These are phyloP conservation scores for Apamea sordens DNA, from an alignment of 2,888 invertebrate species.

Conservation along the genomic window DNA sequence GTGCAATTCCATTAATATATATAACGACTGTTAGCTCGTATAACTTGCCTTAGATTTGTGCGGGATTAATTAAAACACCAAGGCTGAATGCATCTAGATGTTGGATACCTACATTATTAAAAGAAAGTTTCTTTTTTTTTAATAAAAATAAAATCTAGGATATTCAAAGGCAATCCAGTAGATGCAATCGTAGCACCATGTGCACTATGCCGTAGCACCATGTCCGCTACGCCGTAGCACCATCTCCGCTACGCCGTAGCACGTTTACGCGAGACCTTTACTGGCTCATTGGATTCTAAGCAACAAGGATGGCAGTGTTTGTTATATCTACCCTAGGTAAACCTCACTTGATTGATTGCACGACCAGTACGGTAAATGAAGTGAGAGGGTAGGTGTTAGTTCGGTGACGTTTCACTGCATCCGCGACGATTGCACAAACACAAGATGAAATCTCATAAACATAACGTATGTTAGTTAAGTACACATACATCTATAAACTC, in stretches of 20 bases:
- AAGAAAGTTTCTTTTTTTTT: too few species aligned
- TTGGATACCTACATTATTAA: not conserved
- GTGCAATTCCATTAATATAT: constrained; percentile 19
- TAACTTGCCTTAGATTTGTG: not conserved
- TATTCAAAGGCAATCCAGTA: not conserved
- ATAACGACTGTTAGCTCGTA: not conserved
- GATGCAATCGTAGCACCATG: not conserved
- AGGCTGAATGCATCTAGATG: not conserved
- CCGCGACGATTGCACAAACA: not conserved
- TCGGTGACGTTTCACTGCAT: constrained; percentile 17
- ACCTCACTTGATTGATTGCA: constrained; percentile 43
- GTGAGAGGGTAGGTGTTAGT: constrained; percentile 17
- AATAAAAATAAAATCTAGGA: not conserved
- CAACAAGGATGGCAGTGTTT: not conserved
- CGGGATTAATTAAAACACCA: constrained; percentile 11
- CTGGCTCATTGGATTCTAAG: not conserved
- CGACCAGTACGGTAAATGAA: constrained; percentile 23
- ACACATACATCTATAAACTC: not conserved
- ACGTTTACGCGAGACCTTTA: constrained; percentile 3
- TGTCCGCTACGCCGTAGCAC: constrained; percentile 3
- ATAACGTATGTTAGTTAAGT: not conserved
- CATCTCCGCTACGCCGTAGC: constrained; percentile 21
- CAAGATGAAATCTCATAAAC: constrained; percentile 10
- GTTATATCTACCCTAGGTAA: not conserved
- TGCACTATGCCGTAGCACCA: not conserved